Evolutionary conservation across 1,140 invertebrate genomes (phyloP), one percentile per base, ranked within the genome.

Genomic region (Drosophila murphyi): DNA sequence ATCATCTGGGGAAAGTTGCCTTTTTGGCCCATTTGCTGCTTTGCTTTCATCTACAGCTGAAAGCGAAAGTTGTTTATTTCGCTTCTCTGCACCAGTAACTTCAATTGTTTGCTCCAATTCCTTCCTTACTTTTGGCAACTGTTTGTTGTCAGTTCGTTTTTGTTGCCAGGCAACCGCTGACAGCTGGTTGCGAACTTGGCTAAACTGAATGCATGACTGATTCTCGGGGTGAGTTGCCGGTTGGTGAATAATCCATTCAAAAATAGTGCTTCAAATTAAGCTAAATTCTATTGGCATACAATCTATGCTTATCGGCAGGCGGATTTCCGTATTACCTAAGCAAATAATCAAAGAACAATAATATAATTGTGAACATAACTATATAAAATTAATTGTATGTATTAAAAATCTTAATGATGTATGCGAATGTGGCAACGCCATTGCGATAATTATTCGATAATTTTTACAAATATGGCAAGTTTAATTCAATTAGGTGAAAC

Each of bases 1-100:
- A 90, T 89, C 51, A 92, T 63, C 68, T 92, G 88, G 32, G 91
- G 85, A 81, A 79, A 89, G 45, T 90, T 72, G 65, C 62, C 55
- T 45, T 88, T 89, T 61, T 85, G 68, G 41, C 75, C 71, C 86
- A 89, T 89, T 64, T 37, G n/a, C 55, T 59, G 39, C 39, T 6
- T 20, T 20, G 20, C 20, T 20, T 20, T 55, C 60, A 59, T 73
- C 39, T 39, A 61, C 28, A 59, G 63, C 43, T 45, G 60, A 52
- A 72, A 76, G 28, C 7, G 69, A 87, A 65, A 78, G 81, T 72
- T 78, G 67, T 81, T 85, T 73, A 77, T 54, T 47, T 43, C 54
- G 51, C 43, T 57, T 72, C 80, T 72, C 77, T 70, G 3, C 43
- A 45, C 29, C 34, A 41, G 32, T 12, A 5, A 62, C 37, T 60